Percentiles rank a stretch among this genome's conserved stretches.
phyloP scores from a whole-genome alignment of 2,888 invertebrate species.

The Lapara coniferarum region DNA sequence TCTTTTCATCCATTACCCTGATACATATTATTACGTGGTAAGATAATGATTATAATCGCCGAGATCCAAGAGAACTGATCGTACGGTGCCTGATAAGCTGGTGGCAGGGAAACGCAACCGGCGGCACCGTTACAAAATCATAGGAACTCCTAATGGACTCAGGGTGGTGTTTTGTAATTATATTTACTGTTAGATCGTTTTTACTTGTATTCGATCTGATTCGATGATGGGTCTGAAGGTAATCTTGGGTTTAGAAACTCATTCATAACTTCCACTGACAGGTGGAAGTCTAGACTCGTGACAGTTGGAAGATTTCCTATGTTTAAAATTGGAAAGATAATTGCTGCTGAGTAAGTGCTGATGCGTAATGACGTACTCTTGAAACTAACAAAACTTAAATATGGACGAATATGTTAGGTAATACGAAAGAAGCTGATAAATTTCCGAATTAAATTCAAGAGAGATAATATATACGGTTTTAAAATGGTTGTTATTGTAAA shows the following conservation, averaged over 20 bases:
- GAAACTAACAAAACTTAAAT: neutral
- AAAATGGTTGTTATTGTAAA: constrained; percentile 4
- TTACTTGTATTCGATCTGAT: constrained; percentile 41
- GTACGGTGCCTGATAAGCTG: constrained; percentile 33
- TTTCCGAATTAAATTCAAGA: neutral
- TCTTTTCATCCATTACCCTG: constrained; percentile 5
- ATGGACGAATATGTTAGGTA: neutral
- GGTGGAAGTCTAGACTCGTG: neutral
- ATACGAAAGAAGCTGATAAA: neutral
- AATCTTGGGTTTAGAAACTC: neutral
- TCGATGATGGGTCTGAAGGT: neutral
- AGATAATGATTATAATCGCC: constrained; percentile 6
- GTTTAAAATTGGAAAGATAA: neutral
- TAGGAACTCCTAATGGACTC: constrained; percentile 66
- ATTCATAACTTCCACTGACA: neutral
- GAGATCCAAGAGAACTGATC: constrained; percentile 8
- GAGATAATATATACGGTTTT: neutral
- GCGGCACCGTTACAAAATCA: constrained; percentile 70
- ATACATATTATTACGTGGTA: constrained; percentile 4
- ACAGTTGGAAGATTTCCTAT: neutral
- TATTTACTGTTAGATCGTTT: constrained; percentile 67
- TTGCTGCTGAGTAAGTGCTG: neutral
- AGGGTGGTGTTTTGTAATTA: constrained; percentile 54
- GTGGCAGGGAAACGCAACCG: constrained; percentile 55
- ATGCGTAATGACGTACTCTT: neutral